Base-by-base conservation (phyloP, 2,113 vertebrate species). In the Oceanodroma tethys region DNA sequence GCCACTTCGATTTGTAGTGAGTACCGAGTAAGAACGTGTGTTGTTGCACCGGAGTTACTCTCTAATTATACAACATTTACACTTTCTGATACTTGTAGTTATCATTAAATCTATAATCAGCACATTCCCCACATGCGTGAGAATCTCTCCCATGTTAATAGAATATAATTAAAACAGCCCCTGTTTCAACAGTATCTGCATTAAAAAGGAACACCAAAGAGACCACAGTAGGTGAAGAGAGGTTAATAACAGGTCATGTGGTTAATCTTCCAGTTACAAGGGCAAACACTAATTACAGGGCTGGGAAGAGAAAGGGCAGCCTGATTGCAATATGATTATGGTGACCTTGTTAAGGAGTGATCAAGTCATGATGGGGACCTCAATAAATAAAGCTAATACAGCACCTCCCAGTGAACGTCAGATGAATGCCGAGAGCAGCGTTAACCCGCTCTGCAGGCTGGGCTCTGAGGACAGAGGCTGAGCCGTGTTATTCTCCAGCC, bases 211-310 rank as follows among this genome's bases (percentile, higher is more conserved):
- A 91, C 62, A 96, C 73, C 87, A 88, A 90, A 86, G 93, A 93
- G 94, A 95, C 71, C 70, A 53, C 94, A 96, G 81, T 91, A 82
- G 90, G 93, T 94, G 85, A 90, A 96, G 59, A 92, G 92, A 94
- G 86, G 95, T 97, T 97, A 96, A 97, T 96, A 96, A 91, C 91
- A 93, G 94, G 92, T 92, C 90, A 66, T 90, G 74, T 88, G 95
- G 96, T 96, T 97, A 96, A 97, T 96, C 91, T 96, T 92, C 95
- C 91, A 91, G 84, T 97, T 97, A 96, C 91, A 97, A 97, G 87
- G 85, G 90, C 92, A 96, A 96, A 88, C 89, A 90, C 71, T 97
- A 96, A 97, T 97, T 96, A 91, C 71, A 94, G 86, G 74, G 73
- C 87, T 91, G 93, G 87, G 87, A 91, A 88, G 55, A 81, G 82